Conservation (phyloP, 2,888 invertebrate genomes). For the Brachypterus glaber region DNA sequence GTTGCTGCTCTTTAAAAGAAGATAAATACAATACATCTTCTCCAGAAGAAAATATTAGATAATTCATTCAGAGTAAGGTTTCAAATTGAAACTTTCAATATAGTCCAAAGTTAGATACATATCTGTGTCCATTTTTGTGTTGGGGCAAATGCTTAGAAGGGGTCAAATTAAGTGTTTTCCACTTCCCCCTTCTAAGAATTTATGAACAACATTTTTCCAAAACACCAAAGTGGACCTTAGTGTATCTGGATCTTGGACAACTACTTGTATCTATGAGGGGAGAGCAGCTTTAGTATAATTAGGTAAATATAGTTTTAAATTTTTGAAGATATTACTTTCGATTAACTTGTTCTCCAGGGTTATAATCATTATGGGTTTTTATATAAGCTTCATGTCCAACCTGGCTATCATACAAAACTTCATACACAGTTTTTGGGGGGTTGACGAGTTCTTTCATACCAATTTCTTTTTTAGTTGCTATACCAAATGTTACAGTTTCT, state of each 20-base stretch:
- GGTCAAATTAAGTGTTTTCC: too few relatives aligned
- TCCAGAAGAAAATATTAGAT: too few relatives aligned
- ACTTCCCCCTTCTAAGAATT: too few relatives aligned
- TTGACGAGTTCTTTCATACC: slow-evolving; percentile 37
- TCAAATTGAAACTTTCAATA: too few relatives aligned
- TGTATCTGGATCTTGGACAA: background rate
- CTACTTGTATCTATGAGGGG: background rate
- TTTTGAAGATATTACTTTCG: slow-evolving; percentile 31
- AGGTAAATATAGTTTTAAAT: background rate
- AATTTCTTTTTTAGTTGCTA: slow-evolving; percentile 24
- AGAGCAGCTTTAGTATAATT: background rate
- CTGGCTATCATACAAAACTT: slow-evolving; percentile 36
- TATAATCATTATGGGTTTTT: slow-evolving; percentile 42
- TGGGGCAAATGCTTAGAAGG: too few relatives aligned
- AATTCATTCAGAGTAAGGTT: too few relatives aligned
- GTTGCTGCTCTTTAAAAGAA: too few relatives aligned
- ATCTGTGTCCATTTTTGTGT: too few relatives aligned
- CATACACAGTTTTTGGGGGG: slow-evolving; percentile 35
- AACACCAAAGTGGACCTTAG: too few relatives aligned
- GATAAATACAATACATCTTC: too few relatives aligned
- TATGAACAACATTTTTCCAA: too few relatives aligned
- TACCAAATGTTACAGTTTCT: slow-evolving; percentile 38
- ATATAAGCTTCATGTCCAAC: slow-evolving; percentile 40
- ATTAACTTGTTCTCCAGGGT: slow-evolving; percentile 39
- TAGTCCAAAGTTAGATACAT: too few relatives aligned